Base-by-base conservation (phyloP, 1,140 invertebrate genomes). In the Trichoplusia ni region DNA sequence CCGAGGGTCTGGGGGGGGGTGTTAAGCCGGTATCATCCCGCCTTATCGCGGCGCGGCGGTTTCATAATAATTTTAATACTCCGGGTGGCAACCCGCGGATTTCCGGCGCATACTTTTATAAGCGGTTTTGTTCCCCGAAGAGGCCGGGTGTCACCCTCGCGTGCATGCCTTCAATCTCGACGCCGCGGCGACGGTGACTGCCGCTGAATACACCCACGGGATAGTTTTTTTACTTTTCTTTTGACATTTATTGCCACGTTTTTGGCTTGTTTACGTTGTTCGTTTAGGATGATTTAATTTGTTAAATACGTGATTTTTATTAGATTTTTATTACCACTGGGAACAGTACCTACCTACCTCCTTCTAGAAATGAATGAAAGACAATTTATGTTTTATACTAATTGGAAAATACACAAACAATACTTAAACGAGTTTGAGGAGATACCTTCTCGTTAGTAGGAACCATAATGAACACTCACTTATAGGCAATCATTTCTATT, bases 1-100 rank as follows among this genome's bases (percentile, higher is more conserved):
- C 54, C 18, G 42, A 19, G 16, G 56, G 42, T 53, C 42, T 25
- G 69, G 66, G 79, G 73, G 53, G 53, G 40, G 53, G 53, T 58
- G 82, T 75, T 85, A 86, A 87, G 83, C 80, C 75, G 75, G 82
- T 81, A 86, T 89, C 82, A 87, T 88, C 87, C 83, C 79, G 77
- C 77, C 77, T 82, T 88, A 84, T 86, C 76, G 84, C 74, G 64
- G 75, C 71, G 75, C 72, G 73, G 60, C 66, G 79, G 79, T 85
- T 88, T 88, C 77, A 90, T 90, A 88, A 90, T 87, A 84, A 90
- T 90, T 90, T 90, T 90, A 88, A 88, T 88, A 86, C 85, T 66
- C 73, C 56, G 69, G 64, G 66, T 35, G 61, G 37, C 31, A 40
- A 68, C 64, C 29, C 61, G 51, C 59, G 76, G 71, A 74, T 77